Conservation (phyloP, 1,140 invertebrate genomes). For the Apis florea region DNA sequence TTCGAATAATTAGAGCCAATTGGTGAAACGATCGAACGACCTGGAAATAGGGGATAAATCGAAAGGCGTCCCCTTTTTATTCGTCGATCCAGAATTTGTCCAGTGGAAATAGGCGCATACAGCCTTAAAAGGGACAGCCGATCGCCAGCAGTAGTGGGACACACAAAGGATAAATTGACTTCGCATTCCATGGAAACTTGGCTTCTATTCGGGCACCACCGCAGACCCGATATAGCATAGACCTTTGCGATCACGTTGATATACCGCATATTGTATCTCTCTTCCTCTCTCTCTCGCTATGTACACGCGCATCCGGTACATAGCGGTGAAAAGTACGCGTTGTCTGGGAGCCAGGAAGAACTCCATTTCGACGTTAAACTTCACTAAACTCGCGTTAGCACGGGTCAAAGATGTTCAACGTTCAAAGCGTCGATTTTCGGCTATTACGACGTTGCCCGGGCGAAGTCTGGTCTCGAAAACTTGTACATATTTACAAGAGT, state of each 20-base stretch:
- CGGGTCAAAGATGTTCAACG: constrained; percentile 19
- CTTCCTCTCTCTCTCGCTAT: no score
- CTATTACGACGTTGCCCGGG: not conserved
- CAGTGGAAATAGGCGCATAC: not conserved
- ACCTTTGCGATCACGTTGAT: constrained; percentile 6
- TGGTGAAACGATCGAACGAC: not conserved
- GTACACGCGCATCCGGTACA: no score
- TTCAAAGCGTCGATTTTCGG: constrained; percentile 32
- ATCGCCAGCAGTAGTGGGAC: not conserved
- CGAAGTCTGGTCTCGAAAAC: not conserved
- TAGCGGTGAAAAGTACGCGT: not conserved
- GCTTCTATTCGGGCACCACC: constrained; percentile 15
- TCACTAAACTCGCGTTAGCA: constrained; percentile 16
- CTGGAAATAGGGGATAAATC: not conserved
- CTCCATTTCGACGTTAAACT: constrained; percentile 33
- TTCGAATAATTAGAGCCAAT: no score
- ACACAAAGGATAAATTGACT: constrained; percentile 36
- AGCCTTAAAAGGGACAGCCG: constrained; percentile 14
- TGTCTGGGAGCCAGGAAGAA: constrained; percentile 14
- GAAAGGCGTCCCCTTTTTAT: not conserved
- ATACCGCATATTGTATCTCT: not conserved
- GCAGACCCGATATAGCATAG: not conserved
- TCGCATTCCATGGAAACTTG: constrained; percentile 31
- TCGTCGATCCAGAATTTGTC: not conserved
- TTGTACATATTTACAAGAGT: constrained; percentile 1